Percentiles rank a stretch among this genome's conserved stretches.
These are phyloP conservation scores for Omphaloscelis lunosa DNA, from an alignment of 2,888 invertebrate genomes.

Conservation along the genomic window DNA sequence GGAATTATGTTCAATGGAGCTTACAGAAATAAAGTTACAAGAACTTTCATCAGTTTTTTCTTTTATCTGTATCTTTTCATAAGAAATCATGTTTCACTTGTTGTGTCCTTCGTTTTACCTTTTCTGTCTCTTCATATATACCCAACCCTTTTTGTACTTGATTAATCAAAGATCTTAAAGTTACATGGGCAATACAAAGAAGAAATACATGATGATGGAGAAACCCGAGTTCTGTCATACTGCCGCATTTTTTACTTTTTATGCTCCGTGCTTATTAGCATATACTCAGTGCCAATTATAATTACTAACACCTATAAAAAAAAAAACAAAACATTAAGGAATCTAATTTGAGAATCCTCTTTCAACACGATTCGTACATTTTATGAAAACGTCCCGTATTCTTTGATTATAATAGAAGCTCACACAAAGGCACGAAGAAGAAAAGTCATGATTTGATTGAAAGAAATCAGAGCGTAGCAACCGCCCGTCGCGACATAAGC, in stretches of 20 bases:
- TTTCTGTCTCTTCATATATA: not conserved
- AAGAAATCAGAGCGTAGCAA: conserved; percentile 46
- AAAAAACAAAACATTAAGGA: not conserved
- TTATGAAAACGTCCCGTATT: conserved; percentile 2
- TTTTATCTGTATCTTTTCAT: conserved; percentile 28
- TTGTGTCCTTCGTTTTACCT: not conserved
- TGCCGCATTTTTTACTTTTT: not conserved
- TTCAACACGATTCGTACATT: conserved; percentile 1
- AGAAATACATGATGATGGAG: not conserved
- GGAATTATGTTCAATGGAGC: conserved; percentile 45
- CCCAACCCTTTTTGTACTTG: conserved; percentile 1
- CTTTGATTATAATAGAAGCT: conserved; percentile 40
- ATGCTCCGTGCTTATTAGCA: not conserved
- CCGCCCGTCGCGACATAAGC: conserved; percentile 15
- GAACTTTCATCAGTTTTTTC: conserved; percentile 22
- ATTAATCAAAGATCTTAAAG: not conserved
- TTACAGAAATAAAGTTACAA: conserved; percentile 32
- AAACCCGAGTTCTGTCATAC: not conserved
- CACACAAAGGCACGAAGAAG: conserved; percentile 30
- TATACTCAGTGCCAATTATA: not conserved
- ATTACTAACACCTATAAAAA: not conserved
- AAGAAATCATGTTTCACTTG: conserved; percentile 3
- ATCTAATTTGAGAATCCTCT: not conserved
- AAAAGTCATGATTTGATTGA: conserved; percentile 49
- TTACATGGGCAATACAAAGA: not conserved